Base-by-base conservation (phyloP, 1,140 invertebrate species). In the Ladona fulva region DNA sequence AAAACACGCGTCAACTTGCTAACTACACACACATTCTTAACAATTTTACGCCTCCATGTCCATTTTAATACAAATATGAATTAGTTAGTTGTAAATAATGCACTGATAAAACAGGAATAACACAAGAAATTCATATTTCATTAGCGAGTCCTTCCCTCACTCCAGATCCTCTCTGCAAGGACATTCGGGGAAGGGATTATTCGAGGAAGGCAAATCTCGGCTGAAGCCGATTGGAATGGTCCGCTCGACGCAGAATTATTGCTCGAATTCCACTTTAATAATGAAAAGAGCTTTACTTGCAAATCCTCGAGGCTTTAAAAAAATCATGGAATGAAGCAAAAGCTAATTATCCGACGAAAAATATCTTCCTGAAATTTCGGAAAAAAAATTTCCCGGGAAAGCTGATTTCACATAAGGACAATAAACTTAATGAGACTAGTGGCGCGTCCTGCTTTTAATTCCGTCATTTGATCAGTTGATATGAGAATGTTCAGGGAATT, bases 241-340 rank as follows among this genome's bases (percentile, higher is more conserved):
- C 52, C 52, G 52, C 44, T 52, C 19, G 44, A 52, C 52, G 52
- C 52, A 22, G 52, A 66, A 66, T 66, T 66, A 66, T 66, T 66
- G 52, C 52, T 22, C 52, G 16, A 66, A 66, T 22, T 66, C 52
- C 52, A 66, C 52, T 66, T 66, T 66, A 3, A 66, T 66, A 66
- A 66, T 66, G 52, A 66, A 66, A 66, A 66, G 52, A 66, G 52
- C 52, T 66, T 66, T 66, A 66, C 52, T 66, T 66, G 16, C 52
- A 66, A 66, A 66, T 16, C 52, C 52, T 66, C n/a, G 14, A 66
- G 52, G 52, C 16, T 22, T 66, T 6, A 66, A 66, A 66, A 19
- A 22, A 66, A 19, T 66, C 52, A 66, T 16, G n/a, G 52, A 66
- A 66, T 66, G 52, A 66, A 22, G 52, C 52, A 66, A 66, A 66